Evolutionary conservation across 2,797 vertebrate species (phyloP).

Genomic region (Cossypha dichroa): DNA sequence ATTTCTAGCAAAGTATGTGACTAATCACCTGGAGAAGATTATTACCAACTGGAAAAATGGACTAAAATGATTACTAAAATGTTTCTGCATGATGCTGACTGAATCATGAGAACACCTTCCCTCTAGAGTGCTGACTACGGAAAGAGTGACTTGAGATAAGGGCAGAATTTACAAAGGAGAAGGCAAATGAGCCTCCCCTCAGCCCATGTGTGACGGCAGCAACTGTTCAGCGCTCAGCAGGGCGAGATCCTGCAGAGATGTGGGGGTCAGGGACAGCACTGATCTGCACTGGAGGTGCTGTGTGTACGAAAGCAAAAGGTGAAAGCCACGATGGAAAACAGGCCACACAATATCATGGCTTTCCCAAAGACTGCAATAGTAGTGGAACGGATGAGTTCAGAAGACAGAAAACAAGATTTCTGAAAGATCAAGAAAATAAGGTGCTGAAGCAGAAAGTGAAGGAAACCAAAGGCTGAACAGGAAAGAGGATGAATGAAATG

Average conservation of each 20-base stretch:
- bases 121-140: background rate
- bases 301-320: background rate
- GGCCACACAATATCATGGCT: background rate
- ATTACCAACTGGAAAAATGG: background rate
- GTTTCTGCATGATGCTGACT: background rate
- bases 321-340: background rate
- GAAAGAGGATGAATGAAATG: background rate
- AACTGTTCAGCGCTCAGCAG: background rate
- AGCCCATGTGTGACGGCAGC: background rate
- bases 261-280: background rate
- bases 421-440: background rate
- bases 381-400: background rate
- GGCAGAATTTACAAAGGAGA: background rate
- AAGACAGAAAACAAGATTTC: background rate
- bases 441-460: background rate
- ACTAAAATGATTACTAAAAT: background rate
- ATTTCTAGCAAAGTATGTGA: background rate
- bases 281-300: background rate
- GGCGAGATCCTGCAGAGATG: background rate
- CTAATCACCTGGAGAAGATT: background rate
- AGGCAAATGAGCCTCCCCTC: background rate
- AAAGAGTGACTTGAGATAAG: constrained; percentile 2
- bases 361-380: background rate
- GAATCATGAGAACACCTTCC: background rate
- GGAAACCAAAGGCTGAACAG: background rate